These are phyloP conservation scores for Pterocles gutturalis DNA, from an alignment of 2,113 vertebrate species.

Conservation along the genomic window DNA sequence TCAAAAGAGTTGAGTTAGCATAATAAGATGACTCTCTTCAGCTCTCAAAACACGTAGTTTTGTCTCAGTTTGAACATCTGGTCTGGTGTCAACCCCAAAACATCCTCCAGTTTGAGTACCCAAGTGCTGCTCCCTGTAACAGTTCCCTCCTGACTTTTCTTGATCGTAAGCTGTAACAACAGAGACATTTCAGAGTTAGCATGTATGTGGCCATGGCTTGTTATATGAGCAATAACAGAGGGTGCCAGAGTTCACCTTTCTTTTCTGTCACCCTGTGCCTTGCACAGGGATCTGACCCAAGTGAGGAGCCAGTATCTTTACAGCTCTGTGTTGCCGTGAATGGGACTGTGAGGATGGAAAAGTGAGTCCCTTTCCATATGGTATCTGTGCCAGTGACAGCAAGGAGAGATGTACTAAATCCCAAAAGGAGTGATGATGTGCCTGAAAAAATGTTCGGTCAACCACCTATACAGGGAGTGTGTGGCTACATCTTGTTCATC, in stretches of 20 bases:
- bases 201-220: not conserved
- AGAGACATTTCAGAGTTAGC: not conserved
- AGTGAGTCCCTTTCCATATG: not conserved
- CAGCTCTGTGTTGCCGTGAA: fast-evolving
- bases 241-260: not conserved
- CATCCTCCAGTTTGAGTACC: not conserved
- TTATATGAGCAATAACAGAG: not conserved
- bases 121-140: not conserved
- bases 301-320: not conserved
- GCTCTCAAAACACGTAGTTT: not conserved
- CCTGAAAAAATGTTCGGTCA: not conserved
- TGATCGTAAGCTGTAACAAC: not conserved
- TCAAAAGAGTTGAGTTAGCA: not conserved
- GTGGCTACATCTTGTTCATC: fast-evolving
- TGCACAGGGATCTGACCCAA: not conserved
- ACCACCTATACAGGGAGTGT: not conserved
- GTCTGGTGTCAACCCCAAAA: not conserved
- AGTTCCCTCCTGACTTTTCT: not conserved
- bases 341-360: not conserved
- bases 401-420: not conserved
- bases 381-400: not conserved
- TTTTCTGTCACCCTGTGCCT: not conserved
- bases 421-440: not conserved
- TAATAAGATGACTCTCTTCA: no score
- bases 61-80: not conserved